Conservation (phyloP, 2,888 invertebrate species). For the Achlya flavicornis region DNA sequence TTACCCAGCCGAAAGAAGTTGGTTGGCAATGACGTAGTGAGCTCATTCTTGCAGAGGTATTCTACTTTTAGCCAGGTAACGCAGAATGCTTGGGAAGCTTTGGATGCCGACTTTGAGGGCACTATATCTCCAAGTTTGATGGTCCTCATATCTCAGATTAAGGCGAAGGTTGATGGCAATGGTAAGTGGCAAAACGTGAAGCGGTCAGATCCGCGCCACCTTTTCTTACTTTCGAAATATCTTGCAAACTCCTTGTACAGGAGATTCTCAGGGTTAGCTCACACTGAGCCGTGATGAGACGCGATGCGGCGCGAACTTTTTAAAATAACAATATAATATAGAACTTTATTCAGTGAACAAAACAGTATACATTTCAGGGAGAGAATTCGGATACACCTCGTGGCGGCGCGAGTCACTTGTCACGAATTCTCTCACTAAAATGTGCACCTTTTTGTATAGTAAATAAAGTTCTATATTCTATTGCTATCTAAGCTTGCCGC, state of each 20-base stretch:
- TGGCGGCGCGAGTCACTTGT: too few species aligned
- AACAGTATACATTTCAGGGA: too few species aligned
- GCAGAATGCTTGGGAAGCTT: constrained; percentile 74
- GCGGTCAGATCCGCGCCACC: too few species aligned
- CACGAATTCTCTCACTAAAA: too few species aligned
- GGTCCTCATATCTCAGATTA: constrained; percentile 81
- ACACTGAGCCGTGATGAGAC: neutral
- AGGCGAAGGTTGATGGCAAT: constrained; percentile 73
- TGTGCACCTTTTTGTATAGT: too few species aligned
- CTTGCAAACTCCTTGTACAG: too few species aligned
- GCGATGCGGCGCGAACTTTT: too few species aligned
- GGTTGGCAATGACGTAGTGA: constrained; percentile 63
- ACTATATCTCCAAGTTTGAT: constrained; percentile 83
- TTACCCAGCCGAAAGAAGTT: constrained; percentile 74
- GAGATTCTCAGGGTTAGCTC: neutral
- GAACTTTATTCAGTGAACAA: too few species aligned
- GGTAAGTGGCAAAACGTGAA: constrained; percentile 48
- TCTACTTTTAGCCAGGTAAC: constrained; percentile 83
- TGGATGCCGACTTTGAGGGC: constrained; percentile 82
- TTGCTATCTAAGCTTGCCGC: too few species aligned
- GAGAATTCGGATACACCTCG: too few species aligned
- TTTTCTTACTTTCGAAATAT: neutral
- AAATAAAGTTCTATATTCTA: too few species aligned
- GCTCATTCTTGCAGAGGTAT: constrained; percentile 84
- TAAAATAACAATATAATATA: too few species aligned